Evolutionary conservation across 2,888 invertebrate genomes (phyloP).

Genomic region (Yponomeuta malinellus): DNA sequence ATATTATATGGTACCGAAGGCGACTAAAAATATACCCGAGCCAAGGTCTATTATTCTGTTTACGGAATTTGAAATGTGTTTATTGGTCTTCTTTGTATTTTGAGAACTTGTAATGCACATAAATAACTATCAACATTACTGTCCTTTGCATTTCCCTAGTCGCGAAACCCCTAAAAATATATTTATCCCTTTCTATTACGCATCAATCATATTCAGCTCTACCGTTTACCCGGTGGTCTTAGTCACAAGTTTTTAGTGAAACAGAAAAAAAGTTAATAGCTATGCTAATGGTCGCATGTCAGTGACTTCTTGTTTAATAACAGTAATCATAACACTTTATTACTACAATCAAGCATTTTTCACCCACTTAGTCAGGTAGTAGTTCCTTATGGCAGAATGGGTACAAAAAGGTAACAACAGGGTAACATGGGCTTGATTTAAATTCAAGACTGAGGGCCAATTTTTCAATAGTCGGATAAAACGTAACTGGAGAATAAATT

Average conservation of each 20-base stretch:
- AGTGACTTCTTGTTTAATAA: constrained; percentile 8
- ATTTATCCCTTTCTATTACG: too few species aligned
- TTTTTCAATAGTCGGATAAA: too few species aligned
- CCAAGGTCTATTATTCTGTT: not conserved
- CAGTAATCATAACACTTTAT: constrained; percentile 15
- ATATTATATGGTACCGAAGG: not conserved
- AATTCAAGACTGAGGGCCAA: too few species aligned
- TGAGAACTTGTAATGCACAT: not conserved
- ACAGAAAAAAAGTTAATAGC: constrained; percentile 1
- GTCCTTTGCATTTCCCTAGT: too few species aligned
- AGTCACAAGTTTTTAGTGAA: not conserved
- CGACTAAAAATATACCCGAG: not conserved
- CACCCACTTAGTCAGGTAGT: constrained; percentile 19
- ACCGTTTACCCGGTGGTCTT: not conserved
- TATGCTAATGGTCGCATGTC: constrained; percentile 12
- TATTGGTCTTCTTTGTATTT: not conserved
- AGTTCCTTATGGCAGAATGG: not conserved
- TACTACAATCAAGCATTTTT: constrained; percentile 10
- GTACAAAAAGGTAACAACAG: too few species aligned
- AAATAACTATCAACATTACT: too few species aligned
- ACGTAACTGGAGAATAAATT: too few species aligned
- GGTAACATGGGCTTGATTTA: too few species aligned
- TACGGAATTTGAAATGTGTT: constrained; percentile 1
- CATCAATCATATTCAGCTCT: not conserved
- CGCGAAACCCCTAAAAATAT: too few species aligned